Conservation (phyloP, 1,140 invertebrate genomes). For the Chironomus striatipennis region DNA sequence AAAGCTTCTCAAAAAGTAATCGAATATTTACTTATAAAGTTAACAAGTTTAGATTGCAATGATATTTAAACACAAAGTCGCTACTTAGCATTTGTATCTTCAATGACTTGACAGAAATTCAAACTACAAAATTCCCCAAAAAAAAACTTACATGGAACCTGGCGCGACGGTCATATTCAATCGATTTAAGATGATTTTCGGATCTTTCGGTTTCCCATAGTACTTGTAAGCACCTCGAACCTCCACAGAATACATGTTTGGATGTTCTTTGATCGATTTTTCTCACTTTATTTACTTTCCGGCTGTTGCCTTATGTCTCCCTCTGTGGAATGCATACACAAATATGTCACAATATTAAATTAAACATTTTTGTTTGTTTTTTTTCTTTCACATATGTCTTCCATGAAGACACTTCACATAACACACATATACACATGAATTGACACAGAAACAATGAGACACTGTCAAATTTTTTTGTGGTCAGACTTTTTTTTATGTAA, state of each 20-base stretch:
- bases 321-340: not conserved
- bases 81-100: no score
- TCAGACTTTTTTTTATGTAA: no score
- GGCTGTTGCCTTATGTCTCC: not conserved
- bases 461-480: no score
- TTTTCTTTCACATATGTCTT: not conserved
- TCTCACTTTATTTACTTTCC: not conserved
- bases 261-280: not conserved
- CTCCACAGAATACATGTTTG: conserved; percentile 32
- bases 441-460: not conserved
- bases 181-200: conserved; percentile 38
- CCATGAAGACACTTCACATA: not conserved
- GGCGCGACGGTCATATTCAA: conserved; percentile 43
- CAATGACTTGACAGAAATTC: no score
- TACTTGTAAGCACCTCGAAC: conserved; percentile 42
- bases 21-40: not conserved
- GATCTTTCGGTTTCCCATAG: conserved; percentile 36
- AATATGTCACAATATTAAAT: not conserved
- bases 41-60: not conserved
- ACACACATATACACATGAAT: not conserved
- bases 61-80: conserved; percentile 24
- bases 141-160: conserved; percentile 41
- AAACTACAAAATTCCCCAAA: no score
- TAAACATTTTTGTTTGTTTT: not conserved
- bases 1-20: no score